Conservation (phyloP, 2,113 vertebrate genomes). For the Synchiropus splendidus region DNA sequence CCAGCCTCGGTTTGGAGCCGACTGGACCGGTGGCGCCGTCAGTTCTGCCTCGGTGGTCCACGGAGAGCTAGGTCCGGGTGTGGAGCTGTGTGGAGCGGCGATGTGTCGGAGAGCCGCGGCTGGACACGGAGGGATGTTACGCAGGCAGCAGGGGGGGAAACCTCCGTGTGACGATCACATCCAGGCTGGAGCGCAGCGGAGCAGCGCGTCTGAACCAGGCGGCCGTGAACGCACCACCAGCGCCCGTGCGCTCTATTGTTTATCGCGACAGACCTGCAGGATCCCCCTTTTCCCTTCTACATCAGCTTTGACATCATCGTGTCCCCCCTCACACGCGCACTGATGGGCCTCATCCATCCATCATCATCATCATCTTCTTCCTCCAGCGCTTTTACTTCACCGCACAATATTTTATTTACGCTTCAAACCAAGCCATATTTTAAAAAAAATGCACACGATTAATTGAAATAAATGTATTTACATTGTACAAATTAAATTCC, state of each 20-base stretch:
- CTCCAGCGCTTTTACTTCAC: too few species aligned
- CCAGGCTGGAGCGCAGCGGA: slow-evolving; percentile 27
- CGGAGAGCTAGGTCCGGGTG: slow-evolving; percentile 49
- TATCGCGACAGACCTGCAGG: slow-evolving; percentile 32
- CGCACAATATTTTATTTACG: background rate
- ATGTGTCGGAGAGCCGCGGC: slow-evolving; percentile 34
- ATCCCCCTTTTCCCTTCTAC: slow-evolving; percentile 48
- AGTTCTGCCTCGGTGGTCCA: slow-evolving; percentile 24
- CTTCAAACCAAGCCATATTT: too few species aligned
- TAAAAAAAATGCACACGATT: too few species aligned
- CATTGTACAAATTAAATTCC: too few species aligned
- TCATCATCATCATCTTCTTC: too few species aligned
- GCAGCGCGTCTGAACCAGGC: slow-evolving; percentile 5
- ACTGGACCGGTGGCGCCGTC: slow-evolving; percentile 23
- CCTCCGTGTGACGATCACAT: slow-evolving; percentile 58
- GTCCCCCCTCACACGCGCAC: slow-evolving; percentile 25
- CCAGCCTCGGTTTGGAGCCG: slow-evolving; percentile 41
- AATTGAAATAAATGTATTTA: too few species aligned
- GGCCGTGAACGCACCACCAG: slow-evolving; percentile 38
- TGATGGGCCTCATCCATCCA: slow-evolving; percentile 15
- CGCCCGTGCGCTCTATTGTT: background rate
- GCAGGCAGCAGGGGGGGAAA: slow-evolving; percentile 57
- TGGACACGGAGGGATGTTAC: slow-evolving; percentile 53
- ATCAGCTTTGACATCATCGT: slow-evolving; percentile 62
- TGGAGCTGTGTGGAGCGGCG: slow-evolving; percentile 32